Percentiles rank a stretch among this genome's conserved stretches.
These are phyloP conservation scores for Artibeus lituratus DNA, from an alignment of 2,797 vertebrate species.

Conservation along the genomic window DNA sequence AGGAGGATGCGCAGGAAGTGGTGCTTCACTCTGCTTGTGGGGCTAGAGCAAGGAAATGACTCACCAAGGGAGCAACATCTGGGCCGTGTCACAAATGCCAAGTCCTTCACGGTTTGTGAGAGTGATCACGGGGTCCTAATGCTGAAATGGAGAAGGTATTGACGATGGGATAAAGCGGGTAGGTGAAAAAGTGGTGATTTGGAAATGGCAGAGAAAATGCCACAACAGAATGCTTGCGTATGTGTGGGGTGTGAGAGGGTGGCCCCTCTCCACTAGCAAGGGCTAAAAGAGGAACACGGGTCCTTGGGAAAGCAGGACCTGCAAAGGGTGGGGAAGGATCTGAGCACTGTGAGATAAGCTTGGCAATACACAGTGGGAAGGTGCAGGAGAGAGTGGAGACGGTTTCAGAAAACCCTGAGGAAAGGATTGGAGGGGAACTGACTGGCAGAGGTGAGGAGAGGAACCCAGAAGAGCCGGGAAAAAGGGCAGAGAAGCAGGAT, in stretches of 20 bases:
- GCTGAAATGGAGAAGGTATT: neutral
- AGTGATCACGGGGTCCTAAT: neutral
- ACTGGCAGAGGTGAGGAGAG: too few relatives aligned
- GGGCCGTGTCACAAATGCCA: neutral
- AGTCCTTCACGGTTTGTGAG: neutral
- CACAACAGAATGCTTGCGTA: neutral
- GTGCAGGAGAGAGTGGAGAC: neutral
- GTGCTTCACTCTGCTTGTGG: neutral
- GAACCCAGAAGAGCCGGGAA: neutral
- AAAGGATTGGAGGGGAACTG: neutral
- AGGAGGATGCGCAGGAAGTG: neutral
- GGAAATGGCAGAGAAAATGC: neutral
- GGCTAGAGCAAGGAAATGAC: neutral
- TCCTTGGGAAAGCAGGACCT: neutral
- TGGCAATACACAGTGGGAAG: neutral
- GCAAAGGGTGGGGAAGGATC: too few relatives aligned
- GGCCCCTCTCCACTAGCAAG: neutral
- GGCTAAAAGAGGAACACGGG: neutral
- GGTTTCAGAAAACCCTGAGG: neutral
- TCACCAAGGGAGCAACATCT: neutral
- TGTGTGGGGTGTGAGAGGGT: neutral
- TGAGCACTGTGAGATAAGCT: neutral
- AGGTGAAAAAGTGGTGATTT: neutral
- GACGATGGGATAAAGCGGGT: neutral
- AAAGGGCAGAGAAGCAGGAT: neutral